Evolutionary conservation across 2,113 vertebrate species (phyloP).

Genomic region (Coptodon rendalli): DNA sequence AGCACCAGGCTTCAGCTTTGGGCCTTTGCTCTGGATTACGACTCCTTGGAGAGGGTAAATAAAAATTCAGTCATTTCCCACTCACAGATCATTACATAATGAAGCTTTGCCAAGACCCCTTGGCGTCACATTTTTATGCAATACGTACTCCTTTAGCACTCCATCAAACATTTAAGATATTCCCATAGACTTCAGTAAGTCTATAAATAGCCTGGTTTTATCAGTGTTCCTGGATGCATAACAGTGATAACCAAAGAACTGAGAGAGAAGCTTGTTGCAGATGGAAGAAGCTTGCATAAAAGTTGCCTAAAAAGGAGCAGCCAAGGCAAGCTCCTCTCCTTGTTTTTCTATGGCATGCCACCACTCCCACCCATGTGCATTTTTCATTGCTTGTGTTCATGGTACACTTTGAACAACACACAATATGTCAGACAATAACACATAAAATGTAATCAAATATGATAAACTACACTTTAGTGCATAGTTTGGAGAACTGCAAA

Average conservation of each 20-base stretch:
- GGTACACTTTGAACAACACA: not conserved
- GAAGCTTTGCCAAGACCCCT: not conserved
- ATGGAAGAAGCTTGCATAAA: not conserved
- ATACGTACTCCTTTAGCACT: not conserved
- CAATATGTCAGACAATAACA: not conserved
- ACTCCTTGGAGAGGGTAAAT: slow-evolving; percentile 69
- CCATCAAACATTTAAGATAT: not conserved
- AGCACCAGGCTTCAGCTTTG: slow-evolving; percentile 70
- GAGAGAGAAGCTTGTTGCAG: not conserved
- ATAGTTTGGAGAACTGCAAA: not conserved
- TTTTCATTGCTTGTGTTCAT: not conserved
- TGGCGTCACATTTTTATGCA: not conserved
- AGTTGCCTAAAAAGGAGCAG: not conserved
- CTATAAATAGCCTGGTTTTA: not conserved
- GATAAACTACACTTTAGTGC: not conserved
- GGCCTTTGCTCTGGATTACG: slow-evolving; percentile 74
- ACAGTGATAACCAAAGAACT: not conserved
- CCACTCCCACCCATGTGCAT: not conserved
- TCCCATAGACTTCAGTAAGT: not conserved
- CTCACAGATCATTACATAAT: not conserved
- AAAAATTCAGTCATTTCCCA: not conserved
- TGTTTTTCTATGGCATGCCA: not conserved
- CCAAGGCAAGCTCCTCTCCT: not conserved
- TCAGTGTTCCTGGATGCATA: not conserved
- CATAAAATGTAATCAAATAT: not conserved